Percentiles rank a stretch among this genome's conserved stretches.
phyloP scores from a whole-genome alignment of 2,888 invertebrate species.

The Stenotaenia linearis region DNA sequence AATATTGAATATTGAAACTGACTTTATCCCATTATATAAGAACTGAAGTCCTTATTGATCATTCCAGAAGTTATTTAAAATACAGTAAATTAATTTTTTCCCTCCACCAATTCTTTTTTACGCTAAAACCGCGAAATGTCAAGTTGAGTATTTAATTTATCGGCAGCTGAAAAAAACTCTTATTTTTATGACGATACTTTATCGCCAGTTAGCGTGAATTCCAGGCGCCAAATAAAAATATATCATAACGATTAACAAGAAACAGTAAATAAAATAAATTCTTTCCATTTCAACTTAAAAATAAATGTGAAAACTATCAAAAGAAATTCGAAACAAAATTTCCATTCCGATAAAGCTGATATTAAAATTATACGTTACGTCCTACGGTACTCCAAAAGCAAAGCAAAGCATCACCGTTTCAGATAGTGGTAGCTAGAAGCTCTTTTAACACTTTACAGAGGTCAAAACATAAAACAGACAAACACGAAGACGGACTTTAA shows the following conservation, averaged over 20 bases:
- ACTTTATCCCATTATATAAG: no score
- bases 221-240: neutral
- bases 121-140: no score
- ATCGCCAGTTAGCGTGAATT: neutral
- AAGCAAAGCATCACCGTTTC: neutral
- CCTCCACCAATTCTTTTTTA: neutral
- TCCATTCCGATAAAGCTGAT: no score
- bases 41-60: no score
- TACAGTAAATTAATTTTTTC: neutral
- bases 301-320: no score
- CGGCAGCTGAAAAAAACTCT: neutral
- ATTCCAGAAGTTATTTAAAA: no score
- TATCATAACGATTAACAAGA: neutral
- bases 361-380: neutral
- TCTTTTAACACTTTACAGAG: neutral
- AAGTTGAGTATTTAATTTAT: neutral
- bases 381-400: neutral
- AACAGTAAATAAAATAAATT: neutral
- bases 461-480: neutral
- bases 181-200: neutral
- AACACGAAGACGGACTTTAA: neutral
- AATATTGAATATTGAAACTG: no score
- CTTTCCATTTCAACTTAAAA: neutral
- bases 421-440: neutral
- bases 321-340: no score